phyloP scores from a whole-genome alignment of 2,888 invertebrate species.

The Pristionchus fissidentatus region DNA sequence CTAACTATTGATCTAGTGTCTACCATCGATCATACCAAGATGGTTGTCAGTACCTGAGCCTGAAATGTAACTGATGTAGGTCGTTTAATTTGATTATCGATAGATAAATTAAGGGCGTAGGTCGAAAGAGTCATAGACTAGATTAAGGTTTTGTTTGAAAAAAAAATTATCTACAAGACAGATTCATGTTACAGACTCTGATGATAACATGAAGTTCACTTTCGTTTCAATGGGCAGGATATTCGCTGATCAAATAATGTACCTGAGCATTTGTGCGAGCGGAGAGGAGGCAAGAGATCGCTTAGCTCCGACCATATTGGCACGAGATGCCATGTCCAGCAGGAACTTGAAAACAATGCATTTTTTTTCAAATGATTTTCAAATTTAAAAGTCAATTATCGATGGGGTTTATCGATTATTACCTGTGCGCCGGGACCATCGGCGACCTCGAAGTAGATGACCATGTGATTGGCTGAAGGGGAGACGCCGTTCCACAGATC shows the following conservation, averaged over 20 bases:
- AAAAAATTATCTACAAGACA: not conserved
- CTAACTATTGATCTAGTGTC: not conserved
- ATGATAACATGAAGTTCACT: no score
- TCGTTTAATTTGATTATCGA: no score
- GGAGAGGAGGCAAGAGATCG: slow-evolving; percentile 70
- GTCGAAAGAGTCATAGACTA: no score
- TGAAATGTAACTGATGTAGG: not conserved
- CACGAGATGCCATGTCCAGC: slow-evolving; percentile 68
- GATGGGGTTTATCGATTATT: no score
- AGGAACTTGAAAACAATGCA: slow-evolving; percentile 59
- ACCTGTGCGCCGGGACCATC: slow-evolving; percentile 70
- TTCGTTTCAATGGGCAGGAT: not conserved
- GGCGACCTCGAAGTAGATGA: slow-evolving; percentile 72
- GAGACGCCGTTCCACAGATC: slow-evolving; percentile 71
- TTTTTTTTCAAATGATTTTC: not conserved
- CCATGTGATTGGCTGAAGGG: slow-evolving; percentile 69
- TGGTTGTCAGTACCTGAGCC: not conserved
- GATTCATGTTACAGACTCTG: not conserved
- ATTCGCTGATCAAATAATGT: not conserved
- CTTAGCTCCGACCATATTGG: slow-evolving; percentile 65
- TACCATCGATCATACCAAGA: slow-evolving; percentile 4
- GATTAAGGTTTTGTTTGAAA: not conserved
- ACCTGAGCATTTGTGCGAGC: slow-evolving; percentile 58
- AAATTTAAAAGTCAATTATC: not conserved
- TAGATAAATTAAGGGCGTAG: no score